Evolutionary conservation across 2,888 invertebrate species (phyloP).

Genomic region (Microctonus brassicae): DNA sequence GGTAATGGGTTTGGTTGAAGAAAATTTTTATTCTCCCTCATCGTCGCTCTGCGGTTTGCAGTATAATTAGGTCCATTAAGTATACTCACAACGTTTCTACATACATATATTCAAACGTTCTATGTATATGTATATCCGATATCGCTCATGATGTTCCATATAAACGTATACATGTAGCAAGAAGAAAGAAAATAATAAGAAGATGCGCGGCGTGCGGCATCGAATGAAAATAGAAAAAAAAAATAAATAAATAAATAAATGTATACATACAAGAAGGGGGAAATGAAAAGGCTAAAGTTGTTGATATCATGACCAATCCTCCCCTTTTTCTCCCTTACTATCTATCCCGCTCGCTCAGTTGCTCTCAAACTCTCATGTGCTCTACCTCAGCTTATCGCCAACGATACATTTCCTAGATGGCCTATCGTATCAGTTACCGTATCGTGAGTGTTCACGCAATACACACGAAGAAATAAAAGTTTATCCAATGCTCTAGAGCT

Average conservation of each 20-base stretch:
- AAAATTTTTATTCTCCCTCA: conserved; percentile 14
- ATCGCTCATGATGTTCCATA: background rate
- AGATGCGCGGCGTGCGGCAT: background rate
- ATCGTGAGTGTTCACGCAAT: conserved; percentile 35
- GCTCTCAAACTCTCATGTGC: background rate
- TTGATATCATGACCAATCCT: conserved; percentile 21
- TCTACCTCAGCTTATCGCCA: conserved; percentile 26
- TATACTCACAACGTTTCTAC: conserved; percentile 23
- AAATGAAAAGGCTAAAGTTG: conserved; percentile 26
- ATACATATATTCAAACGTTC: background rate
- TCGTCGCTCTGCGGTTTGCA: conserved; percentile 23
- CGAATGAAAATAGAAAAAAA: background rate
- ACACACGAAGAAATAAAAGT: conserved; percentile 15
- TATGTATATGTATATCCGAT: background rate
- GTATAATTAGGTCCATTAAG: conserved; percentile 45
- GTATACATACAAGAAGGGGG: background rate
- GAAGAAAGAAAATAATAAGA: conserved; percentile 33
- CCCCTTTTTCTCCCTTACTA: background rate
- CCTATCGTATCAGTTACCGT: conserved; percentile 42
- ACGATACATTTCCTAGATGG: conserved; percentile 51
- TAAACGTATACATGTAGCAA: conserved; percentile 15
- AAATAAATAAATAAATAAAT: no score
- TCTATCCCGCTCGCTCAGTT: background rate
- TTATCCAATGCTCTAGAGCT: conserved; percentile 5
- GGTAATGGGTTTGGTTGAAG: conserved; percentile 28